These are phyloP conservation scores for Drosophila subobscura DNA, from an alignment of 1,140 invertebrate species.

Conservation along the genomic window DNA sequence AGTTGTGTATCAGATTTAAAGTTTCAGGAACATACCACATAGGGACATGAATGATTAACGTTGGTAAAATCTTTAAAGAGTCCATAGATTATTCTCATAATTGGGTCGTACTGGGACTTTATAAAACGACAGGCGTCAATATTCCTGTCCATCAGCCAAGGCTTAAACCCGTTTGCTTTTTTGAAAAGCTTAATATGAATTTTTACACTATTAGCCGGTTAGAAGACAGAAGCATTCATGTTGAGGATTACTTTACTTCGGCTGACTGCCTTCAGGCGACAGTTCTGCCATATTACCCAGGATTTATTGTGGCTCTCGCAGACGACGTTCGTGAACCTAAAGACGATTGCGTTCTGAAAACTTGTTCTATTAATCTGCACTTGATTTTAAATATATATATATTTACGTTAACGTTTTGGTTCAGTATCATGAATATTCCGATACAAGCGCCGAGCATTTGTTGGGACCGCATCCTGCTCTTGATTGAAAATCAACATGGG, in stretches of 20 bases:
- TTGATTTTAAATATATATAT: no score
- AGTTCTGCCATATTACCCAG: conserved; percentile 16
- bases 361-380: neutral
- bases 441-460: neutral
- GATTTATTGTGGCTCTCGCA: conserved; percentile 24
- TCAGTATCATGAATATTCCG: conserved; percentile 28
- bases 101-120: neutral
- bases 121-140: conserved; percentile 17
- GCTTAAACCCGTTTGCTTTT: conserved; percentile 24
- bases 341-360: conserved; percentile 20
- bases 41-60: conserved; percentile 35
- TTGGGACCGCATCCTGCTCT: no score
- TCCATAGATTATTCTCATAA: conserved; percentile 2
- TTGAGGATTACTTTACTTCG: conserved; percentile 5
- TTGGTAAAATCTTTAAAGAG: conserved; percentile 20
- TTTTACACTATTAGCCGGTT: conserved; percentile 6
- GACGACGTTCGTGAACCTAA: conserved; percentile 24
- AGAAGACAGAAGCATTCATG: conserved; percentile 9
- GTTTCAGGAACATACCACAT: conserved; percentile 6
- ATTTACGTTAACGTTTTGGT: neutral
- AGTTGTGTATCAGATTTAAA: neutral
- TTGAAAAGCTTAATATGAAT: conserved; percentile 14
- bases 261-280: conserved; percentile 21
- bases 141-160: conserved; percentile 13
- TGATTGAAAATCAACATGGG: no score